These are phyloP conservation scores for Peribatodes rhomboidaria DNA, from an alignment of 2,888 invertebrate genomes.

Conservation along the genomic window DNA sequence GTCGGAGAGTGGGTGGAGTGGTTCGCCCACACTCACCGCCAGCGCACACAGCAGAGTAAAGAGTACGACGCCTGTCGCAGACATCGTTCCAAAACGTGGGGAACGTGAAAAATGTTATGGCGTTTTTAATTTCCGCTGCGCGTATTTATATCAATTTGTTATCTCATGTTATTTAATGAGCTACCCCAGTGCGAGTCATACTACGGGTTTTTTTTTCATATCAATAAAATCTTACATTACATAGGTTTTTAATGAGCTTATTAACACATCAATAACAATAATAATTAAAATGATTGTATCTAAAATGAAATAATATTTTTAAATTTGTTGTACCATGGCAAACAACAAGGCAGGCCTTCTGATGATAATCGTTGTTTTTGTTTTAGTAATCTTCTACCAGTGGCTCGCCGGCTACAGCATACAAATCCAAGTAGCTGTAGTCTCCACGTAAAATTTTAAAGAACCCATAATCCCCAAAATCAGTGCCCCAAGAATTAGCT, in stretches of 20 bases:
- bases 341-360: no score
- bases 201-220: neutral
- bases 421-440: constrained; percentile 14
- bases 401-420: constrained; percentile 14
- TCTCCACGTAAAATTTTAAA: constrained; percentile 88
- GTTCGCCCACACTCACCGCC: constrained; percentile 7
- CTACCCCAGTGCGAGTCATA: neutral
- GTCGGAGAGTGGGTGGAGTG: constrained; percentile 85
- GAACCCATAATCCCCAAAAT: constrained; percentile 93
- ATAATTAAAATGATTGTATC: no score
- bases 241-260: no score
- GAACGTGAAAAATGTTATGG: neutral
- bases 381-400: constrained; percentile 11
- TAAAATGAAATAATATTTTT: no score
- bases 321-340: no score
- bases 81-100: neutral
- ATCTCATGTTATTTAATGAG: neutral
- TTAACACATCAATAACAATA: no score
- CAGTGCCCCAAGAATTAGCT: constrained; percentile 94
- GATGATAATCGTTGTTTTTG: no score
- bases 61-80: constrained; percentile 1
- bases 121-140: neutral
- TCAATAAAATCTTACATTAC: no score
- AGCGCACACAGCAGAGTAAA: constrained; percentile 1
- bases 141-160: neutral